These are phyloP conservation scores for Heterochromis multidens DNA, from an alignment of 2,113 vertebrate species.

Conservation along the genomic window DNA sequence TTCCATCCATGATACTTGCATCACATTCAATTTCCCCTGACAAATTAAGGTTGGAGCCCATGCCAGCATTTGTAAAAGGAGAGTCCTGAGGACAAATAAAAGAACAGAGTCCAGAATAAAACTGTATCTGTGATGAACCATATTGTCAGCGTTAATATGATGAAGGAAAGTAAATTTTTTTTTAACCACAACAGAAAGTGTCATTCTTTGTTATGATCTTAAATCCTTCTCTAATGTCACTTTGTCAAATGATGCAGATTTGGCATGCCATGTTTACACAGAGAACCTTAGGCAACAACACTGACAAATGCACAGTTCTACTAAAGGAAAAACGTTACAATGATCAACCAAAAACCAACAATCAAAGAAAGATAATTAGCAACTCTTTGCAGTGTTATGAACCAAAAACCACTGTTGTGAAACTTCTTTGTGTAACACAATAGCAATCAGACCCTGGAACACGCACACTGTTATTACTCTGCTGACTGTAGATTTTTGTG, in stretches of 20 bases:
- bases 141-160: neutral
- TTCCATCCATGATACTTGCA: constrained; percentile 99
- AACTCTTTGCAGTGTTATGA: neutral
- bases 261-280: neutral
- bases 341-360: neutral
- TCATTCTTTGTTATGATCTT: neutral
- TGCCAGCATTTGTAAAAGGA: constrained; percentile 97
- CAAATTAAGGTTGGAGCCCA: constrained; percentile 97
- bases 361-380: neutral
- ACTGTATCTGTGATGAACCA: neutral
- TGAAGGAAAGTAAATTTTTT: neutral
- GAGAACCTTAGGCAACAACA: neutral
- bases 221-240: neutral
- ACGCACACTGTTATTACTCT: neutral
- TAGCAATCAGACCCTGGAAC: neutral
- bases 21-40: constrained; percentile 97
- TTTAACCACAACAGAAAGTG: neutral
- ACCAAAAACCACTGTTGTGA: neutral
- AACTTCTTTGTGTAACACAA: neutral
- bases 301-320: neutral
- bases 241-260: neutral
- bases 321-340: neutral
- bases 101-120: constrained; percentile 11
- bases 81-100: constrained; percentile 85
- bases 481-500: neutral